phyloP scores from a whole-genome alignment of 2,113 vertebrate genomes.

The Oreotrochilus melanogaster region DNA sequence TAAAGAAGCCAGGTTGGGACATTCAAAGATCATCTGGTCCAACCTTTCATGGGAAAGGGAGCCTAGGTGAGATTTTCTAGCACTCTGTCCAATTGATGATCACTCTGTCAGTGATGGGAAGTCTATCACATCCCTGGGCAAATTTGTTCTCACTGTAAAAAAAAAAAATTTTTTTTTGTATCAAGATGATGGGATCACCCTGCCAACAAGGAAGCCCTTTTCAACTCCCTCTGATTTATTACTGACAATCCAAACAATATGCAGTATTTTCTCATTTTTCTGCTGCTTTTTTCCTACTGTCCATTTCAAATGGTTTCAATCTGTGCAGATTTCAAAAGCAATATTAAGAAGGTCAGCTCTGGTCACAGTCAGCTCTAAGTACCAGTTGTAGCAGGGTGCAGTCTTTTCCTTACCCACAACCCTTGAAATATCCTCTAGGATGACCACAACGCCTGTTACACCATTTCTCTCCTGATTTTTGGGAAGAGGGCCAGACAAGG shows the following conservation, averaged over 20 bases:
- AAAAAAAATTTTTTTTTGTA: neutral
- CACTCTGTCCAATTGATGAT: neutral
- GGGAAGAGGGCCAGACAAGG: slow-evolving; percentile 25
- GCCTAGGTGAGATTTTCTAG: neutral
- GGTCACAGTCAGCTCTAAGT: neutral
- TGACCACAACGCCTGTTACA: neutral
- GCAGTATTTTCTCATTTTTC: neutral
- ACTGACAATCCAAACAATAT: neutral
- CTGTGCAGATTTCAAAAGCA: neutral
- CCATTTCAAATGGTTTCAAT: neutral
- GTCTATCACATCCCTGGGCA: neutral
- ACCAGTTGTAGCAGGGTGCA: neutral
- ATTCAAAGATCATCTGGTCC: neutral
- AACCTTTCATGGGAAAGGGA: neutral
- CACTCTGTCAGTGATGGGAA: neutral
- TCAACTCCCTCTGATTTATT: neutral
- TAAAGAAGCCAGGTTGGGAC: neutral
- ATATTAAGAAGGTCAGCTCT: neutral
- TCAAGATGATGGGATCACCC: neutral
- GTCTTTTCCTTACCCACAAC: neutral
- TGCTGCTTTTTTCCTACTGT: neutral
- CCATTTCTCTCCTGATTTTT: neutral
- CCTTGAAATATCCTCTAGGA: neutral
- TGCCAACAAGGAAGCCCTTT: neutral
- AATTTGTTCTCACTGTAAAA: neutral